Conservation (phyloP, 2,797 vertebrate species). For the Alauda arvensis region DNA sequence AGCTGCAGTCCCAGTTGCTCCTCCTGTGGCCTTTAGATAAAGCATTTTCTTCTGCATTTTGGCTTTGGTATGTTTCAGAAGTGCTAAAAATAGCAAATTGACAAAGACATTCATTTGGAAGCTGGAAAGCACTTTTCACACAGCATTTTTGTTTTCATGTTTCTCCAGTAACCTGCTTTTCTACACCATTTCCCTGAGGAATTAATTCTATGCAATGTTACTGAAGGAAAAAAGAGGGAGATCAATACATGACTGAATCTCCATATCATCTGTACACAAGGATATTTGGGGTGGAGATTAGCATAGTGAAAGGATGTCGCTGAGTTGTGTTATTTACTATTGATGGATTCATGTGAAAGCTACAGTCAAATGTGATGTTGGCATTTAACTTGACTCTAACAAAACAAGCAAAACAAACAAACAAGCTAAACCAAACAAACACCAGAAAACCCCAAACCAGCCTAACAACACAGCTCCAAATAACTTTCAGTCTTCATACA, state of each 20-base stretch:
- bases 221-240: background rate
- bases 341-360: background rate
- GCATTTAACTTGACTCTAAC: background rate
- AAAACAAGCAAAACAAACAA: background rate
- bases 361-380: background rate
- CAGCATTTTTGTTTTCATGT: background rate
- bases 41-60: background rate
- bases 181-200: background rate
- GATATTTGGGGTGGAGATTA: background rate
- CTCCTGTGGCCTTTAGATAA: background rate
- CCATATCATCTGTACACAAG: background rate
- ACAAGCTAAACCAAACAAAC: background rate
- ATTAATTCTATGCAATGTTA: background rate
- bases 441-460: background rate
- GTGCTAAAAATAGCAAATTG: background rate
- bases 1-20: background rate
- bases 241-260: background rate
- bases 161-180: background rate
- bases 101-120: background rate
- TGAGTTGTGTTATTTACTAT: background rate
- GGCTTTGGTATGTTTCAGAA: background rate
- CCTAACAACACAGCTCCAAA: background rate
- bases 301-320: background rate
- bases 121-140: background rate
- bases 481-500: background rate